phyloP scores from a whole-genome alignment of 2,888 invertebrate species.

The Dicyrtomina minuta region DNA sequence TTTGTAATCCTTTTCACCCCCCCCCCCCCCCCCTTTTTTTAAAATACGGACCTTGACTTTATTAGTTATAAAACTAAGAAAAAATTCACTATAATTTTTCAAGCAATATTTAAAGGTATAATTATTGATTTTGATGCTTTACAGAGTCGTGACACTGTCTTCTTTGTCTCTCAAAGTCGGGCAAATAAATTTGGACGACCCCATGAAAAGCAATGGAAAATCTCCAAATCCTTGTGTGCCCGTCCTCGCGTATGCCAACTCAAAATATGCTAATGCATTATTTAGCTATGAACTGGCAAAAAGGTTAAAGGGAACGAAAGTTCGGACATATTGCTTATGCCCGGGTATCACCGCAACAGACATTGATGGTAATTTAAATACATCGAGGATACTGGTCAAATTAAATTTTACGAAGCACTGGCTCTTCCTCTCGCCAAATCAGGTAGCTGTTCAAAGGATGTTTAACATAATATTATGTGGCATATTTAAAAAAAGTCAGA shows the following conservation, averaged over 20 bases:
- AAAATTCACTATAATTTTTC: no score
- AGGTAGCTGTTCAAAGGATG: background rate
- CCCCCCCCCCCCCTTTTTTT: no score
- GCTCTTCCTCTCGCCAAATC: constrained; percentile 8
- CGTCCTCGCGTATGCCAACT: constrained; percentile 55
- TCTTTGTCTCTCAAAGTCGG: constrained; percentile 15
- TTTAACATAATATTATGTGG: no score
- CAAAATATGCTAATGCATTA: constrained; percentile 57
- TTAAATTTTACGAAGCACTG: constrained; percentile 5
- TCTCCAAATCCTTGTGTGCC: background rate
- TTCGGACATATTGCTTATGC: constrained; percentile 39
- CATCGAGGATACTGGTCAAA: background rate
- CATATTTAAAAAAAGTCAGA: no score
- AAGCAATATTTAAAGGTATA: no score
- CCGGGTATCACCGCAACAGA: constrained; percentile 47
- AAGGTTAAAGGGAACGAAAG: constrained; percentile 40
- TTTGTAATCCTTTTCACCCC: no score
- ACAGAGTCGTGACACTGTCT: constrained; percentile 23
- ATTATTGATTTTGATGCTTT: background rate
- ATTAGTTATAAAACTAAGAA: no score
- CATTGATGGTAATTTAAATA: constrained; percentile 32
- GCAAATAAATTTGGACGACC: constrained; percentile 54
- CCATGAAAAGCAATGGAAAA: constrained; percentile 39
- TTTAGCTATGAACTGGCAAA: constrained; percentile 55
- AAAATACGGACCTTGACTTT: no score